These are phyloP conservation scores for Mus musculus DNA, from an alignment of 2,113 vertebrate genomes.

Conservation along the genomic window GRCm39 chr6:33480001-33480500, in stretches of 20 bases:
- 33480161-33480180: slow-evolving; percentile 72
- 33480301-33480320: slow-evolving; percentile 39
- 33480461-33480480: slow-evolving; percentile 54
- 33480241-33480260: slow-evolving; percentile 61
- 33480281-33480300: slow-evolving; percentile 43
- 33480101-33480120: slow-evolving; percentile 76
- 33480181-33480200: slow-evolving; percentile 38
- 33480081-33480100: slow-evolving; percentile 78
- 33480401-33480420: slow-evolving; percentile 51
- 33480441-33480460: slow-evolving; percentile 71
- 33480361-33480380: not conserved
- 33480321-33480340: slow-evolving; percentile 7
- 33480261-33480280: slow-evolving; percentile 54
- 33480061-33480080: slow-evolving; percentile 80
- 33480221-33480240: slow-evolving; percentile 58
- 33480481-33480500: slow-evolving; percentile 56
- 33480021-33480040: slow-evolving; percentile 81
- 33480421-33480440: slow-evolving; percentile 54
- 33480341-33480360: slow-evolving; percentile 32
- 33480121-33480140: slow-evolving; percentile 72
- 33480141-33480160: slow-evolving; percentile 72
- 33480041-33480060: slow-evolving; percentile 75
- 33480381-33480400: not conserved
- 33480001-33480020: slow-evolving; percentile 76
- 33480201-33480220: not conserved